Base-by-base conservation (phyloP, 1,140 invertebrate species). In the Drosophila busckii region DNA sequence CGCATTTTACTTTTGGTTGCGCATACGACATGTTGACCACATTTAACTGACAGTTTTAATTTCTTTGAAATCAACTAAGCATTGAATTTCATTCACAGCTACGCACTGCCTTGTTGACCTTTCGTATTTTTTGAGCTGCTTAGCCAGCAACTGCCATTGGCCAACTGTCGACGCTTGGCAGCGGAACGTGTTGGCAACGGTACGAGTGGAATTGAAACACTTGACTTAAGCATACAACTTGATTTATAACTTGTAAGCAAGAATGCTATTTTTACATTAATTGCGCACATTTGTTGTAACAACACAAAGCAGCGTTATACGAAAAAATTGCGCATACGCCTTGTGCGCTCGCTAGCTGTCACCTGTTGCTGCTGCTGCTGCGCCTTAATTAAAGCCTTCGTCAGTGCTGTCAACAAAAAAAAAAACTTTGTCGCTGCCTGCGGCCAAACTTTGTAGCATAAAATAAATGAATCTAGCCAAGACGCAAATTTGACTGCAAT, bases 391-490 rank as follows among this genome's bases (percentile, higher is more conserved):
- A 68, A 68, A 50, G 75, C 22, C 48, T 55, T 62, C 32, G 37
- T 38, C 13, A 16, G 9, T 34, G 16, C 10, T 13, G 46, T 20
- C 31, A 62, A 17, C 7, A 20, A 23, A 19, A 25, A 31, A 28
- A 35, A 10, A 32, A 65, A 78, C 31, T 73, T 82, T 73, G 50
- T 44, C 37, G 49, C 25, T n/a, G 48, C 46, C 44, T 25, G 48
- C 25, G 49, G 41, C 54, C n/a, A n/a, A n/a, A n/a, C n/a, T n/a
- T n/a, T n/a, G 23, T 29, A 29, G 34, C 62, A 56, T 67, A 8
- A 78, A 70, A 78, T 64, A 70, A 76, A 76, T 76, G 78, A 76
- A 76, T 76, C 71, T 67, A 76, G n/a, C n/a, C n/a, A n/a, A n/a
- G n/a, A n/a, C n/a, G n/a, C n/a, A n/a, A n/a, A n/a, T n/a, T n/a